These are phyloP conservation scores for Catonia carolina DNA, from an alignment of 2,888 invertebrate species.

Conservation along the genomic window DNA sequence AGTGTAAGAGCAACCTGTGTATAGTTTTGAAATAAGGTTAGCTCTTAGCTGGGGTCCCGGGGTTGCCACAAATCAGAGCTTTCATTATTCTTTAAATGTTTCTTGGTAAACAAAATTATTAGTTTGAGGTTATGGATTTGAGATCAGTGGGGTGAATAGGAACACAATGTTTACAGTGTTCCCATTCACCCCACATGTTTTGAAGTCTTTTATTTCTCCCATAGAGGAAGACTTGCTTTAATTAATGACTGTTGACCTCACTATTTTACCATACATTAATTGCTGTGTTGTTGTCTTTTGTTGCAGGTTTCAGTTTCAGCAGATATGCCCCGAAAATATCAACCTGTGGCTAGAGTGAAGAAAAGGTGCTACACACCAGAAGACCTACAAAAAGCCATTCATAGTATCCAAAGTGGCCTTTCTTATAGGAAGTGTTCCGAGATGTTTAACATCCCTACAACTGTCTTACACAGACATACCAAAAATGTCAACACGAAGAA, in stretches of 20 bases:
- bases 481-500: constrained; percentile 18
- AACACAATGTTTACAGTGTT: constrained; percentile 15
- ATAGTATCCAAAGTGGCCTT: constrained; percentile 16
- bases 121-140: constrained; percentile 18
- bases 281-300: constrained; percentile 8
- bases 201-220: constrained; percentile 5
- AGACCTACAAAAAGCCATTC: constrained; percentile 15
- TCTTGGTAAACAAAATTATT: constrained; percentile 11
- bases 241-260: no score
- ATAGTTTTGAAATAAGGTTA: no score
- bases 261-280: constrained; percentile 9
- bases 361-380: constrained; percentile 14
- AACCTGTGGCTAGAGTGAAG: constrained; percentile 16
- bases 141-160: constrained; percentile 17
- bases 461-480: constrained; percentile 19
- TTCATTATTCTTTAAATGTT: constrained; percentile 17
- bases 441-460: constrained; percentile 14
- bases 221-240: no score
- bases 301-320: constrained; percentile 12
- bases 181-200: constrained; percentile 18
- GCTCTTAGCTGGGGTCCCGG: no score
- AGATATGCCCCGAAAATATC: constrained; percentile 17
- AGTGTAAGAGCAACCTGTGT: no score
- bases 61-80: constrained; percentile 15
- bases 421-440: constrained; percentile 16